These are phyloP conservation scores for Tenthredo notha DNA, from an alignment of 2,888 invertebrate genomes.

Conservation along the genomic window DNA sequence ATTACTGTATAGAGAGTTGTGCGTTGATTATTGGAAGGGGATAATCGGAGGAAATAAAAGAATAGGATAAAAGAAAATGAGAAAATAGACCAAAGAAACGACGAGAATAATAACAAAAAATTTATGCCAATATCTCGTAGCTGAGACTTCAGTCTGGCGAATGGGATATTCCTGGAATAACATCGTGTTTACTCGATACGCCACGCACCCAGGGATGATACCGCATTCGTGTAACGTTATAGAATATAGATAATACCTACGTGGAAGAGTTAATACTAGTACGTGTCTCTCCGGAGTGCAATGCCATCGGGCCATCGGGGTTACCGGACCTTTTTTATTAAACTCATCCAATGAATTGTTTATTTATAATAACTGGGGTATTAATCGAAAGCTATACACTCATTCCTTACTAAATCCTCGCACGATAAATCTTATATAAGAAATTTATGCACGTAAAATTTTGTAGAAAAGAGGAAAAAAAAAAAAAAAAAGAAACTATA, in stretches of 20 bases:
- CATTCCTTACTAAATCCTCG: neutral
- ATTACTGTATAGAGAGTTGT: neutral
- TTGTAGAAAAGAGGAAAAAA: neutral
- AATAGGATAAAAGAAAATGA: neutral
- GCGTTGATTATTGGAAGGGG: neutral
- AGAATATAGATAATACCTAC: constrained; percentile 21
- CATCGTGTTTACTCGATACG: constrained; percentile 59
- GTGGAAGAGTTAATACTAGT: constrained; percentile 1
- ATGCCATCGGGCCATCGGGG: constrained; percentile 49
- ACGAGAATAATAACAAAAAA: neutral
- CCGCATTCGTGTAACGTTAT: constrained; percentile 10
- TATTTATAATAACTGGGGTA: constrained; percentile 1
- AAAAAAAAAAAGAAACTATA: neutral
- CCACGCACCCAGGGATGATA: constrained; percentile 22
- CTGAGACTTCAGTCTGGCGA: constrained; percentile 15
- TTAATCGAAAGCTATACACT: neutral
- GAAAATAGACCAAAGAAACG: neutral
- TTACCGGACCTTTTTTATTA: constrained; percentile 38
- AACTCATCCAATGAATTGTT: neutral
- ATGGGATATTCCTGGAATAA: constrained; percentile 69
- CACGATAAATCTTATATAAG: neutral
- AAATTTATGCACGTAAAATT: neutral
- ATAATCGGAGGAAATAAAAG: neutral
- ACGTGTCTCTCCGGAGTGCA: constrained; percentile 32
- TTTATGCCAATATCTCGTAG: neutral